Evolutionary conservation across 2,888 invertebrate species (phyloP), one percentile per base, ranked within the genome.

Genomic region (Tupiocoris notatus): DNA sequence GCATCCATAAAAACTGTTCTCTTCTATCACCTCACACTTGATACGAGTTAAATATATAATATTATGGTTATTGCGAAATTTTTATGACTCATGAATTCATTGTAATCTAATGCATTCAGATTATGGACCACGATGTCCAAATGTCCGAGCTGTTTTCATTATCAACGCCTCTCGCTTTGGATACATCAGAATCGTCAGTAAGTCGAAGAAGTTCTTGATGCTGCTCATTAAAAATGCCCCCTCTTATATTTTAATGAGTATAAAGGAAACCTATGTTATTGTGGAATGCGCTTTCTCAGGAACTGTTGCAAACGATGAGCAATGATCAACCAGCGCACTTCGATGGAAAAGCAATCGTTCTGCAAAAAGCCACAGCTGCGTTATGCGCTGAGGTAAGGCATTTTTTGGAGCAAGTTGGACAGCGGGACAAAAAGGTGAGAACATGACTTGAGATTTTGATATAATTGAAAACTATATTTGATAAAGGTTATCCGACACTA

Each of bases 351-450:
- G 67, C 20, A 7, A 17, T 21, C 17, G 7, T 56, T 20, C 22
- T 67, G 54, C 22, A 22, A 39, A 17, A 57, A n/a, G 16, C 21
- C 22, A 56, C 57, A 1, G 16, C 57, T 2, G 12, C 57, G 18
- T 16, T 67, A 6, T 67, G 22, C 23, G 17, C 1, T 22, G 67
- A 67, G 22, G 67, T 67, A 17, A 67, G 22, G 20, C 39, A 67
- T 22, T 67, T 67, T 22, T 22, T 67, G 9, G 56, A 9, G 6
- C 57, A 57, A 16, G 67, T 67, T 0, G 56, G 54, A 1, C 67
- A 67, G 21, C 21, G 57, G n/a, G 67, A 67, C 21, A 22, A 67
- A 21, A 67, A 67, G 67, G 67, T 67, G 59, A 59, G n/a, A 59
- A 17, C 18, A 9, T 59, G 59, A 59, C 12, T 54, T 12, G 54